Evolutionary conservation across 2,888 invertebrate species (phyloP).

Genomic region (Dryobota labecula): DNA sequence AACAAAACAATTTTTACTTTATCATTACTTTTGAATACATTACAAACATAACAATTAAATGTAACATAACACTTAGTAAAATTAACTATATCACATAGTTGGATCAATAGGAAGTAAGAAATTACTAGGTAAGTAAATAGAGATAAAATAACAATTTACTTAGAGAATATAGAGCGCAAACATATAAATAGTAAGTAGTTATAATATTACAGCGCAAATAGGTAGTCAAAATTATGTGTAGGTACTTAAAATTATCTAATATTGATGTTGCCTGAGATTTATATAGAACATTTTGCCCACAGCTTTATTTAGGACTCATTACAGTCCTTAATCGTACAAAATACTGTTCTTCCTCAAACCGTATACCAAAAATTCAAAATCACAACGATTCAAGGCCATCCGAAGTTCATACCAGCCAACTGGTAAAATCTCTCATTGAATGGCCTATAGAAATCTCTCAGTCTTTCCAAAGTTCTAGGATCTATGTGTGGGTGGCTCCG

Average conservation of each 20-base stretch:
- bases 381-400: slow-evolving; percentile 91
- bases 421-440: slow-evolving; percentile 96
- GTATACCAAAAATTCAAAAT: slow-evolving; percentile 50
- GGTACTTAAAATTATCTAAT: slow-evolving; percentile 4
- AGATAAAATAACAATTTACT: slow-evolving; percentile 6
- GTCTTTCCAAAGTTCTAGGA: slow-evolving; percentile 92
- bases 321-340: slow-evolving; percentile 28
- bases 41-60: slow-evolving; percentile 34
- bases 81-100: slow-evolving; percentile 18
- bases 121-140: not conserved
- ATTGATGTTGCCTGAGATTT: slow-evolving; percentile 12
- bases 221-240: slow-evolving; percentile 27
- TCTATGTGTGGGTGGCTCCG: slow-evolving; percentile 96
- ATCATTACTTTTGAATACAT: not conserved
- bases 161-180: not conserved
- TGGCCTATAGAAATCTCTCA: slow-evolving; percentile 95
- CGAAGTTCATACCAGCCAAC: slow-evolving; percentile 96
- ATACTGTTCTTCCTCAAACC: slow-evolving; percentile 24
- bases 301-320: not conserved
- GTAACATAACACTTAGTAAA: slow-evolving; percentile 8
- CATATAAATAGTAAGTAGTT: slow-evolving; percentile 11
- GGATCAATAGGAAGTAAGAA: not conserved
- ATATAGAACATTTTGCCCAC: not conserved
- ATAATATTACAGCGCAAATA: slow-evolving; percentile 1
- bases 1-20: not conserved